Evolutionary conservation across 2,888 invertebrate species (phyloP).

Genomic region (Atrina japonica): DNA sequence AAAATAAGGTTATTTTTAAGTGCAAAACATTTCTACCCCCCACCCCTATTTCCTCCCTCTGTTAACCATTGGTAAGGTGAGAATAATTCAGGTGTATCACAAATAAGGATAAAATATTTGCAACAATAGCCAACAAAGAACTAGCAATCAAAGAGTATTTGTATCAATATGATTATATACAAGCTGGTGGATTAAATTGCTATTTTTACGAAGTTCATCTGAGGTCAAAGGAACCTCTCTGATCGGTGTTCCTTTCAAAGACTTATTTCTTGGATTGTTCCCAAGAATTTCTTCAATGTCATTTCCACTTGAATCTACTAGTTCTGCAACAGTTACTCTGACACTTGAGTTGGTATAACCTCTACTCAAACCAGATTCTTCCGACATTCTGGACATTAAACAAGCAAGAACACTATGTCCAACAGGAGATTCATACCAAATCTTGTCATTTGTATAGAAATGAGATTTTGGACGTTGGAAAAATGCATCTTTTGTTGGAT

Average conservation of each 20-base stretch:
- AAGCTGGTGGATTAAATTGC: constrained; percentile 30
- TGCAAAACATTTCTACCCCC: too few relatives aligned
- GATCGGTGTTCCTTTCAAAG: constrained; percentile 11
- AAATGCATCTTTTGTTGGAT: constrained; percentile 43
- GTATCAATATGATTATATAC: too few relatives aligned
- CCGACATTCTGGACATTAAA: constrained; percentile 47
- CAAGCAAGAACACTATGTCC: constrained; percentile 48
- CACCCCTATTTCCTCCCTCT: background rate
- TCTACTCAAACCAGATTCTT: constrained; percentile 41
- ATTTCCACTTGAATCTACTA: constrained; percentile 33
- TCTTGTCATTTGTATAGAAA: constrained; percentile 2
- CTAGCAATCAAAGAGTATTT: too few relatives aligned
- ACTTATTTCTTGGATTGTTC: constrained; percentile 37
- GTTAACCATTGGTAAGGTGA: too few relatives aligned
- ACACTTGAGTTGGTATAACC: constrained; percentile 52
- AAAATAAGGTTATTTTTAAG: background rate
- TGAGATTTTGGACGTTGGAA: constrained; percentile 46
- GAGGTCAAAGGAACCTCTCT: constrained; percentile 3
- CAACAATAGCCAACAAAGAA: too few relatives aligned
- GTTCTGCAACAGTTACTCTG: constrained; percentile 39
- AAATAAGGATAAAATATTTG: too few relatives aligned
- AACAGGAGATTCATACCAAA: constrained; percentile 48
- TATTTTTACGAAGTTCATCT: constrained; percentile 34
- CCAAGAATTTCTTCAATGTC: constrained; percentile 43
- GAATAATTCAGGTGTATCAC: too few relatives aligned